phyloP scores from a whole-genome alignment of 2,113 vertebrate species.

The Lates calcarifer region DNA sequence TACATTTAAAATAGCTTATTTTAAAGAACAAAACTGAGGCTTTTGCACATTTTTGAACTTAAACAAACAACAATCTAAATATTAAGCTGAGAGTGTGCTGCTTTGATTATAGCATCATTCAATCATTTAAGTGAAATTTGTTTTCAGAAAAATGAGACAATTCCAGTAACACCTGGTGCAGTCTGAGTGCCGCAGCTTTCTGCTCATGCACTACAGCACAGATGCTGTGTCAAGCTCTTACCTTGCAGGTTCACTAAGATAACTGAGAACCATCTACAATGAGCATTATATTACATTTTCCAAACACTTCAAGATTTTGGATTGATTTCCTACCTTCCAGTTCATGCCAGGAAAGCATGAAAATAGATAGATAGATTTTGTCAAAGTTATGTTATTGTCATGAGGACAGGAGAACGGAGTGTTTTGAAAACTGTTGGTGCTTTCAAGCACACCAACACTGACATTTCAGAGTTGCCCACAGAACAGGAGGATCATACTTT shows the following conservation, averaged over 20 bases:
- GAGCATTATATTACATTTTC: background rate
- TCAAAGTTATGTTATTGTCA: conserved; percentile 22
- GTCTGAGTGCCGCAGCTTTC: background rate
- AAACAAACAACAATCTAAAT: background rate
- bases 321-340: conserved; percentile 9
- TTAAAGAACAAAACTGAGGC: background rate
- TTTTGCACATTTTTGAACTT: background rate
- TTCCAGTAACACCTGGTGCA: background rate
- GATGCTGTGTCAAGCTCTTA: background rate
- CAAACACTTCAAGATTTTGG: background rate
- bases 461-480: conserved; percentile 22
- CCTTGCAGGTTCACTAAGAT: background rate
- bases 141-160: background rate
- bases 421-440: background rate
- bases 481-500: background rate
- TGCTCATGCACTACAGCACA: background rate
- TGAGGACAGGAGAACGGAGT: background rate
- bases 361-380: conserved; percentile 26
- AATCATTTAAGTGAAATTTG: background rate
- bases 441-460: background rate
- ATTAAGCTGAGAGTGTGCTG: background rate
- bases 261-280: no score
- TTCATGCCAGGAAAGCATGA: background rate
- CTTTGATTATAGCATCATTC: background rate
- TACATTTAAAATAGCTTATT: background rate